A percentile compares a stretch with the other conserved stretches of the same genome.
Conservation (phyloP, 2,888 invertebrate species). For the Drepana falcataria region DNA sequence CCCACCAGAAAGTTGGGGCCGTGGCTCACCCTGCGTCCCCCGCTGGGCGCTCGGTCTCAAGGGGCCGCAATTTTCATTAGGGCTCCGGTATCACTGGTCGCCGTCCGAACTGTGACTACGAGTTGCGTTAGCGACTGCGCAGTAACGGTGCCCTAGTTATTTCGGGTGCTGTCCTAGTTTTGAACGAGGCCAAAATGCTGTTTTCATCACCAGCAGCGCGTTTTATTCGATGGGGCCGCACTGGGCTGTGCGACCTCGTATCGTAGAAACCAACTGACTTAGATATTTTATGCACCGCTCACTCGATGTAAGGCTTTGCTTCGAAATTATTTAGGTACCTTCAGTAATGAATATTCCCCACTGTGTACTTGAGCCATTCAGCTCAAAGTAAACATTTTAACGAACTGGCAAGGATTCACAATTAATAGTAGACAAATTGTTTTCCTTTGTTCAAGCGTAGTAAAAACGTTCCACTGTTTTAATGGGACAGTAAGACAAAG, state of each 20-base stretch:
- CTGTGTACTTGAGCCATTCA: too few species aligned
- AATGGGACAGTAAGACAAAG: too few species aligned
- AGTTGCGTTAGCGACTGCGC: conserved; percentile 66
- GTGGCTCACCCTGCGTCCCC: not conserved
- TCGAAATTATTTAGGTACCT: conserved; percentile 19
- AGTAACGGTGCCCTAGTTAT: conserved; percentile 74
- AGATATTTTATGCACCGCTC: conserved; percentile 38
- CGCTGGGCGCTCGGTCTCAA: conserved; percentile 1
- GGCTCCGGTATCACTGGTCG: conserved; percentile 35
- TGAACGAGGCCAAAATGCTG: conserved; percentile 66
- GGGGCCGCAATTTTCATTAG: conserved; percentile 16
- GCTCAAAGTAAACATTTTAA: too few species aligned
- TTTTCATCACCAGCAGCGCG: conserved; percentile 66
- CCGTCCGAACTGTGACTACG: conserved; percentile 38
- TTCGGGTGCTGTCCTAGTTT: conserved; percentile 73
- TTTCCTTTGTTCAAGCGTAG: conserved; percentile 16
- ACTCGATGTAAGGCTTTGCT: conserved; percentile 27
- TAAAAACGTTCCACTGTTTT: too few species aligned
- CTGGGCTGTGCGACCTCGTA: conserved; percentile 57
- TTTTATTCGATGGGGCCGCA: conserved; percentile 69
- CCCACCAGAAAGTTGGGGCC: conserved; percentile 19
- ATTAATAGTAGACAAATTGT: too few species aligned
- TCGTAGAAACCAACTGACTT: conserved; percentile 30
- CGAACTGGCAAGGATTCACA: too few species aligned
- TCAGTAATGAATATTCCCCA: not conserved